Base-by-base conservation (phyloP, 2,888 invertebrate genomes). In the Tenthredo livida region DNA sequence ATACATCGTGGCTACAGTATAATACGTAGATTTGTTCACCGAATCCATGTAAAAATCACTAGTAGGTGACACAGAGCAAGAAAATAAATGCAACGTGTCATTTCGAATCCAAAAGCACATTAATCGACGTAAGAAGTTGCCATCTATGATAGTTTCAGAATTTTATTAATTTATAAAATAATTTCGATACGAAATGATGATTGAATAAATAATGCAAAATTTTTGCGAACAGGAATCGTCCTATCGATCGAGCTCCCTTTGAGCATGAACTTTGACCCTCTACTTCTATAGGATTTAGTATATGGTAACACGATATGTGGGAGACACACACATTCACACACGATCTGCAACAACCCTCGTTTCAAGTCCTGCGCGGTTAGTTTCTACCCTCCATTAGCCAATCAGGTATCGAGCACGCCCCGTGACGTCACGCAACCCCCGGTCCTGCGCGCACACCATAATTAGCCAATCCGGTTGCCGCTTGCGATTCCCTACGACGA, bases 391-490 rank as follows among this genome's bases (percentile, higher is more conserved):
- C 87, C 88, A 87, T 58, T 80, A 5, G 87, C 91, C 92, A 92
- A 92, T 92, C 91, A 73, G 84, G 83, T 77, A 78, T 47, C 87
- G 89, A 88, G 89, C 90, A 91, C 91, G 91, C 92, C 92, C 91
- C 88, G 87, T 91, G 89, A 92, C 90, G 89, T 91, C 90, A 90
- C 58, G 40, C 78, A 84, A 83, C 75, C 86, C 73, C 43, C 87
- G 86, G 87, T 89, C 88, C 89, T 86, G 84, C 72, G 85, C n/a
- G 17, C 0, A 37, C 67, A 61, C 72, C 50, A 84, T 91, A 92
- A 92, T 92, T 92, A 91, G 91, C 92, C 92, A 92, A 92, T 92
- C 89, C 90, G 88, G 88, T 89, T 85, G 88, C 78, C 37, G 50
- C 78, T 54, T 17, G 75, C 6, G 47, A 75, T 75, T 75, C 9